Conservation (phyloP, 1,140 invertebrate genomes). For the Colletes latitarsis region DNA sequence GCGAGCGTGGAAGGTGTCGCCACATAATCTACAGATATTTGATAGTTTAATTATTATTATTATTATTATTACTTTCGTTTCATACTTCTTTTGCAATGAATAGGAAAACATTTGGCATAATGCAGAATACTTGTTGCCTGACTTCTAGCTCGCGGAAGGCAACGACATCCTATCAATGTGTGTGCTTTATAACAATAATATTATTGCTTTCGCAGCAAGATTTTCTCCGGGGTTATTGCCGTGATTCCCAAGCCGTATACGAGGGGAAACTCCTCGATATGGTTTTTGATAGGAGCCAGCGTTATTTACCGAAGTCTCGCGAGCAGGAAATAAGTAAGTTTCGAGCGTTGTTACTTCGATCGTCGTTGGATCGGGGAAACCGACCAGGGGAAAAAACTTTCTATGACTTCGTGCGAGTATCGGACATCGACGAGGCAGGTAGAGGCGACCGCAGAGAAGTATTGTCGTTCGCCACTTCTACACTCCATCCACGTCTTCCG, state of each 20-base stretch:
- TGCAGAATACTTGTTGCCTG: no score
- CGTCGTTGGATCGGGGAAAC: conserved; percentile 30
- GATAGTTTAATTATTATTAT: no score
- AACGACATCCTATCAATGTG: no score
- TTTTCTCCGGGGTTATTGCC: neutral
- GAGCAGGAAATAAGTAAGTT: conserved; percentile 62
- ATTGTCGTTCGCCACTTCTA: conserved; percentile 63
- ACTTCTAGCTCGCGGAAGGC: no score
- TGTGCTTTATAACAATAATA: no score
- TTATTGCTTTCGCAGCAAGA: neutral
- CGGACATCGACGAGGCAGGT: conserved; percentile 31
- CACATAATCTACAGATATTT: no score
- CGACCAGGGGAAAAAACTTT: conserved; percentile 46
- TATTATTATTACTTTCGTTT: no score
- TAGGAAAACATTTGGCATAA: no score
- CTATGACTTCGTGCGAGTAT: conserved; percentile 54
- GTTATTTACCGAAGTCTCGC: conserved; percentile 59
- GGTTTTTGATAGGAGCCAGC: conserved; percentile 1
- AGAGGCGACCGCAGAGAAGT: conserved; percentile 22
- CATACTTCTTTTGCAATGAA: no score
- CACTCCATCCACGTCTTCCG: conserved; percentile 65
- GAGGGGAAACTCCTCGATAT: neutral
- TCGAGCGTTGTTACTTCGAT: conserved; percentile 50
- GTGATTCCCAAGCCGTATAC: neutral
- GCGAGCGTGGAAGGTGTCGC: no score